A percentile compares a stretch with the other conserved stretches of the same genome.
Conservation (phyloP, 2,113 vertebrate species). For the Anolis sagrei region DNA sequence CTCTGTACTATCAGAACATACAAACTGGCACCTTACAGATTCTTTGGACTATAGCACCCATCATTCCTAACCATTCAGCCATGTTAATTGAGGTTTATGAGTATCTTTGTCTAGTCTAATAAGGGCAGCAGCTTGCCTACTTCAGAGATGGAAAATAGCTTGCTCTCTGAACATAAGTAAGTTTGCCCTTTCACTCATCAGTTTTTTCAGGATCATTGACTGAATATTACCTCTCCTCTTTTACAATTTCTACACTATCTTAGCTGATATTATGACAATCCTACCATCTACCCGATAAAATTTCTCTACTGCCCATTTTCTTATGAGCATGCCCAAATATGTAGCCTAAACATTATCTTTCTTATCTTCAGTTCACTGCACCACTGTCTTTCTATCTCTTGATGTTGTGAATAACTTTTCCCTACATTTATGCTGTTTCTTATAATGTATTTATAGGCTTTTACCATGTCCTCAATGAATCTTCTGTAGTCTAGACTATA, state of each 20-base stretch:
- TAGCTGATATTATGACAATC: slow-evolving; percentile 6
- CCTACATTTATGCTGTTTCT: slow-evolving; percentile 58
- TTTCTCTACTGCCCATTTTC: slow-evolving; percentile 42
- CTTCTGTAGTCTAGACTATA: slow-evolving; percentile 51
- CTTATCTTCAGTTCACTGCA: slow-evolving; percentile 62
- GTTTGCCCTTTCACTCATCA: background rate
- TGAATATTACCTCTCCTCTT: background rate
- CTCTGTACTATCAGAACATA: background rate
- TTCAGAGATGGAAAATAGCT: background rate
- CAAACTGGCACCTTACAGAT: background rate
- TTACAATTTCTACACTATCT: slow-evolving; percentile 9
- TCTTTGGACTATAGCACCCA: background rate
- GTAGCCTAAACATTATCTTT: slow-evolving; percentile 53
- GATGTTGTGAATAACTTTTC: slow-evolving; percentile 57
- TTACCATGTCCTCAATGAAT: slow-evolving; percentile 53
- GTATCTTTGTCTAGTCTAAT: background rate
- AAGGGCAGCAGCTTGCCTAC: background rate
- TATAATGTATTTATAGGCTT: slow-evolving; percentile 64
- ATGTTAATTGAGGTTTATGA: background rate
- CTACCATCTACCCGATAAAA: slow-evolving; percentile 39
- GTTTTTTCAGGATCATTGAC: background rate
- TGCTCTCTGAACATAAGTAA: background rate
- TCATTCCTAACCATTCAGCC: background rate
- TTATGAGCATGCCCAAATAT: slow-evolving; percentile 51
- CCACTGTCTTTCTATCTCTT: slow-evolving; percentile 47